phyloP scores from a whole-genome alignment of 2,888 invertebrate genomes.

The Conus canariensis region DNA sequence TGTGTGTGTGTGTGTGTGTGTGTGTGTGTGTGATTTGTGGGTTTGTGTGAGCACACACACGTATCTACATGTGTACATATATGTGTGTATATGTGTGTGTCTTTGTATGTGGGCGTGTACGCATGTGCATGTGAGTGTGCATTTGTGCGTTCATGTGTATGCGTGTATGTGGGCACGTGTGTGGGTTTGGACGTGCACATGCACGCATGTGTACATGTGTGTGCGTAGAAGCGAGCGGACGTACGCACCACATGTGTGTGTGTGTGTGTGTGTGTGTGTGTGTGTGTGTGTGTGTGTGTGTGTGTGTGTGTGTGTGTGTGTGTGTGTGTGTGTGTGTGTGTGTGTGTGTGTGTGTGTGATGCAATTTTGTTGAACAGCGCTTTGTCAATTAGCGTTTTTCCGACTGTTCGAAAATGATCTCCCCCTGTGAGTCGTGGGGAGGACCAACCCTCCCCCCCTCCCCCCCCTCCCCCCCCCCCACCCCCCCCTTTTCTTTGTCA shows the following conservation, averaged over 20 bases:
- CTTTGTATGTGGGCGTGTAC: background rate
- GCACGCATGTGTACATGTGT: background rate
- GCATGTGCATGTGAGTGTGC: too few relatives aligned
- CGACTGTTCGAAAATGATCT: too few relatives aligned
- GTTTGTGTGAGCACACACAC: too few relatives aligned
- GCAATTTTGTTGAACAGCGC: background rate
- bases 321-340: conserved; percentile 11
- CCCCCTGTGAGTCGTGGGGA: too few relatives aligned
- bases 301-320: conserved; percentile 3
- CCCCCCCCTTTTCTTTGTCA: too few relatives aligned
- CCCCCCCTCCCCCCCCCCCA: too few relatives aligned
- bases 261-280: background rate
- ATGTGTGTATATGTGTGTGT: background rate
- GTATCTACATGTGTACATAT: background rate
- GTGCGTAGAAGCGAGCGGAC: background rate
- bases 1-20: too few relatives aligned
- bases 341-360: background rate
- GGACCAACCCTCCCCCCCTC: too few relatives aligned
- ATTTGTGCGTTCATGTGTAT: background rate
- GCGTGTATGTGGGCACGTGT: background rate
- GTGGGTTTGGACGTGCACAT: background rate
- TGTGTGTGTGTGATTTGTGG: too few relatives aligned
- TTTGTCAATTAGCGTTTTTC: too few relatives aligned
- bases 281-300: background rate
- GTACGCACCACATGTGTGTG: background rate